Percentiles rank a stretch among this genome's conserved stretches.
These are phyloP conservation scores for Etheostoma cragini DNA, from an alignment of 2,113 vertebrate genomes.

Conservation along the genomic window DNA sequence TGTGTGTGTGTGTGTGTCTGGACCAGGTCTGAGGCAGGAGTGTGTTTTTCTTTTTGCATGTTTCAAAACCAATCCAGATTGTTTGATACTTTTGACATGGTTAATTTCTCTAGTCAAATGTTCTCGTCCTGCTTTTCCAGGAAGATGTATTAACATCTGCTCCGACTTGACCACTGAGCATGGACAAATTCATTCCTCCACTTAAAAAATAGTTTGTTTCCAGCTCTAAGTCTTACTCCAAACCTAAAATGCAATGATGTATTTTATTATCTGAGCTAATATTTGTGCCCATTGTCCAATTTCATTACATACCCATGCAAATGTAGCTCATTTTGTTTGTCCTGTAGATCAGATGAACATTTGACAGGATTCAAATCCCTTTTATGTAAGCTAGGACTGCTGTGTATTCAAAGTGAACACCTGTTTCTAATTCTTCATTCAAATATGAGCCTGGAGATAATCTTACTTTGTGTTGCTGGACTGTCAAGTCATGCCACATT, in stretches of 20 bases:
- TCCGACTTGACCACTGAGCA: background rate
- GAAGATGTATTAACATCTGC: background rate
- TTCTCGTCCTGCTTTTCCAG: background rate
- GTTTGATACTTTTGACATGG: background rate
- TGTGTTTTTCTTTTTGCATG: conserved; percentile 8
- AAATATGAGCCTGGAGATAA: background rate
- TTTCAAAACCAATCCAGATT: background rate
- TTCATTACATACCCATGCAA: background rate
- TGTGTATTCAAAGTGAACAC: background rate
- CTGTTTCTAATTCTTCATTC: background rate
- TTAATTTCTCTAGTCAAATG: conserved; percentile 23
- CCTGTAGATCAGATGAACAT: background rate
- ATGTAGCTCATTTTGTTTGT: background rate
- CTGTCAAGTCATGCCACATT: background rate
- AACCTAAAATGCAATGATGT: too few relatives aligned
- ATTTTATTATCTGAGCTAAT: background rate
- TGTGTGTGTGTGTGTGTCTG: background rate
- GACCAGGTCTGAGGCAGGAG: background rate
- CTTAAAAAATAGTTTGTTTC: too few relatives aligned
- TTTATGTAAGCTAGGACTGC: background rate
- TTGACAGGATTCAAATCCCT: background rate
- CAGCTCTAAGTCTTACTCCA: too few relatives aligned
- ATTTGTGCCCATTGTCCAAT: background rate
- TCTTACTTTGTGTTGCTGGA: background rate
- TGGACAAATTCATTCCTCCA: background rate